Evolutionary conservation across 2,888 invertebrate species (phyloP).

Genomic region (Idaea biselata): DNA sequence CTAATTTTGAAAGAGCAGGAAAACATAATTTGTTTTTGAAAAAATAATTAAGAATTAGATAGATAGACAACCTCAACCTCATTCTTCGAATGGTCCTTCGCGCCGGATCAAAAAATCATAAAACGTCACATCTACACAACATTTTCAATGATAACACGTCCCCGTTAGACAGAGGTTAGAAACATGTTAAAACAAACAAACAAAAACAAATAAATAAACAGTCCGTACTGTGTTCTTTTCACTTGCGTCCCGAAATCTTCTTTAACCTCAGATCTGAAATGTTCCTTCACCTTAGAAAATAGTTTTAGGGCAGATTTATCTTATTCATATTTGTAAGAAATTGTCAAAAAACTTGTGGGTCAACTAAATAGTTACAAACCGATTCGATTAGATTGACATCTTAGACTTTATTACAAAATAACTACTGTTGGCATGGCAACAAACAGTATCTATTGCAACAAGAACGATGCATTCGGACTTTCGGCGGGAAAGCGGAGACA

Average conservation of each 20-base stretch:
- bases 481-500: too few species aligned
- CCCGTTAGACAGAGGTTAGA: slow-evolving; percentile 8
- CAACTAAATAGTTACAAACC: too few species aligned
- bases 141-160: slow-evolving; percentile 7
- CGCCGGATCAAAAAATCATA: neutral
- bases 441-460: too few species aligned
- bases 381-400: too few species aligned
- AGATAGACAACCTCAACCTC: too few species aligned
- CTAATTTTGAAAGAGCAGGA: too few species aligned
- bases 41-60: neutral
- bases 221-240: slow-evolving; percentile 76
- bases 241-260: slow-evolving; percentile 77
- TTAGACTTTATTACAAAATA: too few species aligned
- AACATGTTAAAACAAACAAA: slow-evolving; percentile 15
- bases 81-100: too few species aligned
- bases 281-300: slow-evolving; percentile 36
- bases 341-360: slow-evolving; percentile 4
- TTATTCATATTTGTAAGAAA: neutral
- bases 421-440: too few species aligned
- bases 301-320: neutral
- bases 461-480: too few species aligned
- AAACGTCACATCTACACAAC: slow-evolving; percentile 9
- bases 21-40: too few species aligned
- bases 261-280: slow-evolving; percentile 71
- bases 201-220: slow-evolving; percentile 11